Base-by-base conservation (phyloP, 1,140 invertebrate species). In the Drosophila mauritiana region DNA sequence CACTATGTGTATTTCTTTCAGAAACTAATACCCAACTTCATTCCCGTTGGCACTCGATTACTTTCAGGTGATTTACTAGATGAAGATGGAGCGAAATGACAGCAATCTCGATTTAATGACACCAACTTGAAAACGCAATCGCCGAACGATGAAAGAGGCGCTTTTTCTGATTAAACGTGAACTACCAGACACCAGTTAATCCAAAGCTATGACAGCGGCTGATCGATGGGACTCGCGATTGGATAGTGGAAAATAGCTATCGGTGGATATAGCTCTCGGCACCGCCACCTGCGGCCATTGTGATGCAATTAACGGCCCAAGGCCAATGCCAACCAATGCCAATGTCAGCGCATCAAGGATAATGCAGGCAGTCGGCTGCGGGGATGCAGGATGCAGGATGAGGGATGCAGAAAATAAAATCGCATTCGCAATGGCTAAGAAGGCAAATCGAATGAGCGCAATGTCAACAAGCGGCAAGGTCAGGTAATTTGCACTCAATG, bases 251-350 rank as follows among this genome's bases (percentile, higher is more conserved):
- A 6, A 22, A 22, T 22, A 31, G 1, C 2, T 22, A 4, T 8
- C 31, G 31, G 7, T 31, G 31, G 31, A 31, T 31, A 3, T 10
- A 31, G 31, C 31, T 31, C 31, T 31, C 8, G 1, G 31, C 31
- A 10, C 8, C 31, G 31, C 5, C 20, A 27, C 46, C 20, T 69
- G 31, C 20, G 40, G 48, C 80, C 77, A 81, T 84, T 84, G 73
- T 65, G 68, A 80, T 58, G 59, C 75, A 81, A 86, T 84, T 84
- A 84, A 64, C 51, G 65, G 80, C 62, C 54, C 45, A 68, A 40
- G 57, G 65, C 39, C 72, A 40, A 13, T 34, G 45, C 58, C 45
- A 22, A 17, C 2, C 40, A 42, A 42, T 42, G 42, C 11, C 17
- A 17, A 20, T 45, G 37, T 39, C 13, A 5, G 3, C 42, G 10